Percentiles rank a stretch among this genome's conserved stretches.
Evolutionary conservation across 2,888 invertebrate species (phyloP).

Genomic region (Pristionchus arcanus): DNA sequence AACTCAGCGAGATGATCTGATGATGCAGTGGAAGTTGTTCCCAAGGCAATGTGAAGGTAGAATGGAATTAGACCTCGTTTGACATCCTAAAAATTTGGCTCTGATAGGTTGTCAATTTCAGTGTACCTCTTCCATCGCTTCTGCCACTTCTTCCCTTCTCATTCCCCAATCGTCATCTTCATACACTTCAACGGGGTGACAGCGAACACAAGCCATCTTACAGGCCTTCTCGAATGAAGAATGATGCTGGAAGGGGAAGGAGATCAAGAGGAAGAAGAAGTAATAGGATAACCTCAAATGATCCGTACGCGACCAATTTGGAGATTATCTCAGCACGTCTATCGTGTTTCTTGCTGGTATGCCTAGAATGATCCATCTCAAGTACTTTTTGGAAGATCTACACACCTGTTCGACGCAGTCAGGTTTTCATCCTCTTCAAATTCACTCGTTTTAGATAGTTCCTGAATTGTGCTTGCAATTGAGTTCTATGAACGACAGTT

Average conservation of each 20-base stretch:
- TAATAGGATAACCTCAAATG: conserved; percentile 85
- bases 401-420: neutral
- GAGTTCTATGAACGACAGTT: neutral
- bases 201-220: conserved; percentile 91
- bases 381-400: neutral
- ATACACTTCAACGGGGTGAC: conserved; percentile 89
- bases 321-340: conserved; percentile 88
- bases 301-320: conserved; percentile 94
- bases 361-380: neutral
- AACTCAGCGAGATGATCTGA: conserved; percentile 94
- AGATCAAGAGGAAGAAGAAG: neutral
- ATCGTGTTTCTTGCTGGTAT: neutral
- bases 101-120: neutral
- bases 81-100: conserved; percentile 83
- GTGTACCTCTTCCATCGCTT: conserved; percentile 85
- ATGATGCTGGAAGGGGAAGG: conserved; percentile 84
- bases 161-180: conserved; percentile 88
- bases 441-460: neutral
- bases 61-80: conserved; percentile 94
- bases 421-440: neutral
- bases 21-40: conserved; percentile 96
- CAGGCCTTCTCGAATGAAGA: conserved; percentile 96
- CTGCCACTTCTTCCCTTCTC: conserved; percentile 86
- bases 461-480: neutral
- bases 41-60: conserved; percentile 91